Base-by-base conservation (phyloP, 1,140 invertebrate species). In the Drosophila sp. region DNA sequence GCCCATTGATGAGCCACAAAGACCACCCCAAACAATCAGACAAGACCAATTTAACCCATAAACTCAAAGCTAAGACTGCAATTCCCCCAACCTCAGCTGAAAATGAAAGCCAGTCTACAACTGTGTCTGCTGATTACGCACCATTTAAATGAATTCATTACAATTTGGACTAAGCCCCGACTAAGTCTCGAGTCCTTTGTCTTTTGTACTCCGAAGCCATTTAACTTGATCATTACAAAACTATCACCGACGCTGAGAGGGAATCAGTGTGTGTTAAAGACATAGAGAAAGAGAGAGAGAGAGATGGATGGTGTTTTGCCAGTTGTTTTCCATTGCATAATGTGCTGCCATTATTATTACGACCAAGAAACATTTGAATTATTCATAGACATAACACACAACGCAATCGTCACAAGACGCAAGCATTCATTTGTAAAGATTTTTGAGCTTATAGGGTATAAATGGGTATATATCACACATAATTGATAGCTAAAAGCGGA, bases 191-290 rank as follows among this genome's bases (percentile, higher is more conserved):
- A 63, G 75, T 78, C 80, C 63, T 69, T 79, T 79, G 80, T 78
- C 75, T 76, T 13, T 41, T 67, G 65, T 36, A 46, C 51, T 48
- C 43, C 72, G 69, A 78, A 76, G 75, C 66, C 82, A 87, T 86
- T 78, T 79, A 80, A 89, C 80, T 89, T 89, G 79, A 89, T 83
- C 83, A 89, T 89, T 89, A 89, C 84, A 89, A 89, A 89, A 89
- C 83, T 89, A 89, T 83, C 83, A 73, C 59, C 32, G 54, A 16
- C 18, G 53, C 25, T 40, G 13, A 41, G 36, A 27, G 61, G 9
- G 21, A 4, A 21, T 21, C 21, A 14, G 4, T 50, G 51, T 25
- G 32, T 53, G 40, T 58, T 43, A 48, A 50, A 73, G 56, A 53
- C 53, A 25, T 48, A 45, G 51, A 29, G 13, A 32, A 45, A 48